phyloP scores from a whole-genome alignment of 2,113 vertebrate species.

The cat (Felis catus) region DNA sequence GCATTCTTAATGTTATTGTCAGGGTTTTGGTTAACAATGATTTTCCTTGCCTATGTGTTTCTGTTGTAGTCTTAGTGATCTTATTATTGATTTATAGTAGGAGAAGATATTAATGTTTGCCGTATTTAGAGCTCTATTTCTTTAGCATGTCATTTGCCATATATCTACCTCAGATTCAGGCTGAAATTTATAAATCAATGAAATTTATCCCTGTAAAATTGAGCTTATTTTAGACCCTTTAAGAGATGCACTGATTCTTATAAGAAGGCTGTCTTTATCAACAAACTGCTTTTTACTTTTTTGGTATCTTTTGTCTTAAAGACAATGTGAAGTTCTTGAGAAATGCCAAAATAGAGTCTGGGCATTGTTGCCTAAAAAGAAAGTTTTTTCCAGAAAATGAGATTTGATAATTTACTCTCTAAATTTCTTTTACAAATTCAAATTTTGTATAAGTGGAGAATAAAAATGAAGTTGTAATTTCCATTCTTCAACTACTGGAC shows the following conservation, averaged over 20 bases:
- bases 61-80: not conserved
- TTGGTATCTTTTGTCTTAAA: conserved; percentile 4
- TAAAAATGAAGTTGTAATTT: not conserved
- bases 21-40: not conserved
- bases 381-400: not conserved
- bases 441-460: conserved; percentile 50
- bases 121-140: not conserved
- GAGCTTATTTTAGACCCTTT: conserved; percentile 24
- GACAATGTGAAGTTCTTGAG: conserved; percentile 19
- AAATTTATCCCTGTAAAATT: conserved; percentile 22
- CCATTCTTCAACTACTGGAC: not conserved
- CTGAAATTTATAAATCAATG: conserved; percentile 36
- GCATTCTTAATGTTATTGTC: not conserved
- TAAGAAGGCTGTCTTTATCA: not conserved
- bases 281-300: conserved; percentile 7
- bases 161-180: not conserved
- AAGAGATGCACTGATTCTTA: conserved; percentile 16
- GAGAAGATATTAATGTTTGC: conserved; percentile 4
- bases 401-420: conserved; percentile 21
- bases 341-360: conserved; percentile 17
- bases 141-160: not conserved
- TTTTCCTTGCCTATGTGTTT: not conserved
- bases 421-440: conserved; percentile 40
- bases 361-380: conserved; percentile 4
- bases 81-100: conserved; percentile 2